Evolutionary conservation across 2,888 invertebrate species (phyloP).

Genomic region (Dryocosmus kuriphilus): DNA sequence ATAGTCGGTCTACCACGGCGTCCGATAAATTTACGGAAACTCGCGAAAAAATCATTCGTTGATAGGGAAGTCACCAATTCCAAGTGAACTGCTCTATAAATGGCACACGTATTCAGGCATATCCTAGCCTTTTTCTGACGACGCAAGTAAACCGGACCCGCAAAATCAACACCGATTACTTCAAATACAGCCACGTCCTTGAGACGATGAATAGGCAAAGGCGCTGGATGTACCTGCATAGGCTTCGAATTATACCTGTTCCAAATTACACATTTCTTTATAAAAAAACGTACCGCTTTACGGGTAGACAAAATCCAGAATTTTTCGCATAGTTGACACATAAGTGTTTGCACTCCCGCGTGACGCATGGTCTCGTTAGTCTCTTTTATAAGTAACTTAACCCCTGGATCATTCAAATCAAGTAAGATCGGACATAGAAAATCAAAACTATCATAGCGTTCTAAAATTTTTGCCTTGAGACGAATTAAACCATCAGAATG

Average conservation of each 20-base stretch:
- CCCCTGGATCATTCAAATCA: slow-evolving; percentile 57
- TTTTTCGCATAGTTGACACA: no score
- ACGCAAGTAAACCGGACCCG: slow-evolving; percentile 67
- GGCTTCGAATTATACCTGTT: no score
- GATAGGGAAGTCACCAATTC: slow-evolving; percentile 67
- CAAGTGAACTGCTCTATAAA: slow-evolving; percentile 72
- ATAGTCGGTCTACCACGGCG: slow-evolving; percentile 59
- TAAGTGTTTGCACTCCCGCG: no score
- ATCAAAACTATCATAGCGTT: slow-evolving; percentile 53
- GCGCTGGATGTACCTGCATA: no score
- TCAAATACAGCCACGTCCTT: slow-evolving; percentile 52
- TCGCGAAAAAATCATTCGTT: slow-evolving; percentile 63
- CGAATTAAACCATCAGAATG: no score
- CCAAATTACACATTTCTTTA: no score
- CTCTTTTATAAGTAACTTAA: slow-evolving; percentile 54
- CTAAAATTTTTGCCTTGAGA: slow-evolving; percentile 55
- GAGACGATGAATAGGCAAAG: no score
- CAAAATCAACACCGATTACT: slow-evolving; percentile 66
- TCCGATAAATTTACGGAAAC: slow-evolving; percentile 54
- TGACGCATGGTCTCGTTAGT: slow-evolving; percentile 53
- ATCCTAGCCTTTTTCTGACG: slow-evolving; percentile 64
- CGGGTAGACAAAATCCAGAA: no score
- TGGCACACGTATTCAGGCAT: slow-evolving; percentile 70
- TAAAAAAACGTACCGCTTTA: no score
- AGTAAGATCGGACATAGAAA: slow-evolving; percentile 63